Conservation (phyloP, 2,113 vertebrate genomes). For the Otocyon megalotis region DNA sequence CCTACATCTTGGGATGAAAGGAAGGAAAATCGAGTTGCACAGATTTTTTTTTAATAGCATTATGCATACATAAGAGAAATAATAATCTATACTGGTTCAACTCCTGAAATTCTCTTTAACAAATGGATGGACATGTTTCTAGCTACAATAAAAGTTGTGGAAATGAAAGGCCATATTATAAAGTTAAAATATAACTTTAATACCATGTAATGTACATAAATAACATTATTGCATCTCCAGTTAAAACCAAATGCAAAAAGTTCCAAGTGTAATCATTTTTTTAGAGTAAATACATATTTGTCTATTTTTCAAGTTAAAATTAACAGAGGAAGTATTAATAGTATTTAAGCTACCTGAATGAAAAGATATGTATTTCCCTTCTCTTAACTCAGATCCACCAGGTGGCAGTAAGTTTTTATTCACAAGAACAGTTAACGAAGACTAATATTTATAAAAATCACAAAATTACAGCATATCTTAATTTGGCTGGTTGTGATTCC, state of each 20-base stretch:
- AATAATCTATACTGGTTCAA: background rate
- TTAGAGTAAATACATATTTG: background rate
- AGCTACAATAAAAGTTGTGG: background rate
- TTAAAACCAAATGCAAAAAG: conserved; percentile 36
- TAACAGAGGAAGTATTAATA: background rate
- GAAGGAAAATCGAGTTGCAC: background rate
- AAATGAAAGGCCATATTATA: background rate
- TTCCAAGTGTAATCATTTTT: background rate
- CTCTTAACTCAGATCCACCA: conserved; percentile 48
- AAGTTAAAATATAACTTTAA: conserved; percentile 40
- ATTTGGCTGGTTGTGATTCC: background rate
- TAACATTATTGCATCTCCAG: background rate
- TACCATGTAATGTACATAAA: background rate
- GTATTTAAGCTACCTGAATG: conserved; percentile 21
- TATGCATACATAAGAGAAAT: conserved; percentile 10
- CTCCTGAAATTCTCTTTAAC: background rate
- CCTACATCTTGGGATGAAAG: background rate
- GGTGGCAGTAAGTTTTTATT: conserved; percentile 58
- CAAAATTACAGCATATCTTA: background rate
- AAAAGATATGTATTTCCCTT: background rate
- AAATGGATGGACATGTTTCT: conserved; percentile 23
- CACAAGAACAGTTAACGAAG: conserved; percentile 6
- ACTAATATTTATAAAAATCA: conserved; percentile 32
- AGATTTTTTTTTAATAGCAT: background rate
- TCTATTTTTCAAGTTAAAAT: conserved; percentile 52